These are phyloP conservation scores for Motacilla tschutschensis DNA, from an alignment of 2,113 vertebrate species.

Conservation along the genomic window DNA sequence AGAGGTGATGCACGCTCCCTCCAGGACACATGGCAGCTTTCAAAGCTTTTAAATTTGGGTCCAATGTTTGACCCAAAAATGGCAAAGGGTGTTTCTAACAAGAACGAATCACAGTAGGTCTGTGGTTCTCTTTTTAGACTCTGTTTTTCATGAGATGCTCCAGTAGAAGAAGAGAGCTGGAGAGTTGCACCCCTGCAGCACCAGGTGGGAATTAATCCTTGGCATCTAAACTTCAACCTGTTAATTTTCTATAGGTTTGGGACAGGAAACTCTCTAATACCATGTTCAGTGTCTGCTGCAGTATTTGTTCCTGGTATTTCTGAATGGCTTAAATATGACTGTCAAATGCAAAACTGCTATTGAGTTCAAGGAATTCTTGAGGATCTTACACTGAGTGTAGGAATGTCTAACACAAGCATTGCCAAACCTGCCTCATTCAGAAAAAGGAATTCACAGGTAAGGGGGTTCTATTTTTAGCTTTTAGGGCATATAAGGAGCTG, in stretches of 20 bases:
- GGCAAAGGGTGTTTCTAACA: neutral
- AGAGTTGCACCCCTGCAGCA: neutral
- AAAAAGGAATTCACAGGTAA: neutral
- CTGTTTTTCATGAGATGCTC: accelerated
- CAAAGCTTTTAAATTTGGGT: too few species aligned
- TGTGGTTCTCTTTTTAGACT: neutral
- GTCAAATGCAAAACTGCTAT: neutral
- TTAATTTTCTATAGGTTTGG: neutral
- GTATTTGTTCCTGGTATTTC: neutral
- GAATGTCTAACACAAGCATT: neutral
- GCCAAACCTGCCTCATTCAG: neutral
- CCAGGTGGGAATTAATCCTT: neutral
- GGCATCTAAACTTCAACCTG: neutral
- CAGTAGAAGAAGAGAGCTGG: neutral
- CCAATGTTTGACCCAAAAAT: neutral
- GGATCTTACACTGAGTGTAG: neutral
- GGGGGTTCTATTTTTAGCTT: neutral
- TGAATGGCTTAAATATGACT: neutral
- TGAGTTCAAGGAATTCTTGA: neutral
- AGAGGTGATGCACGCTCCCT: accelerated
- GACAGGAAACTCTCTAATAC: neutral
- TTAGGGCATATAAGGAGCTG: neutral
- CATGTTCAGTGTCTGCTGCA: neutral
- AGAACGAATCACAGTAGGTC: neutral
- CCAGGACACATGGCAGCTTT: neutral